Conservation (phyloP, 2,113 vertebrate species). For the Ranitomeya variabilis region DNA sequence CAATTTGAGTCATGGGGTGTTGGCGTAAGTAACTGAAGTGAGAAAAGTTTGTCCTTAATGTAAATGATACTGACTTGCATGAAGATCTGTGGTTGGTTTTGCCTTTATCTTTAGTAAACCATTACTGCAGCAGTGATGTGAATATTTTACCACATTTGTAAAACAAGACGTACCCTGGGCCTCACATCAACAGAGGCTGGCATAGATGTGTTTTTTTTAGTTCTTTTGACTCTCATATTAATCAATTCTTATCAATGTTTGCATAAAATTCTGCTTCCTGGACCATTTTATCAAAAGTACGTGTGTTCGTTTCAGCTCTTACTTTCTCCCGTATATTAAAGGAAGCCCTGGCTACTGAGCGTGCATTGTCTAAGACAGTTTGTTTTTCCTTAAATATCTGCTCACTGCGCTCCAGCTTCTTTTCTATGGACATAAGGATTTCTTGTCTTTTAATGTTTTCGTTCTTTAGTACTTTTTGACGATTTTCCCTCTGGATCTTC, state of each 20-base stretch:
- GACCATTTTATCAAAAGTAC: constrained; percentile 97
- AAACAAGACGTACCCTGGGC: not conserved
- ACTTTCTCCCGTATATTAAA: constrained; percentile 95
- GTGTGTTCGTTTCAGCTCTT: constrained; percentile 89
- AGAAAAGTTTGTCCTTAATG: no score
- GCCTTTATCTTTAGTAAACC: not conserved
- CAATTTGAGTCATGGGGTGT: not conserved
- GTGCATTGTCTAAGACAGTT: constrained; percentile 89
- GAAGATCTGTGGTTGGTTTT: not conserved
- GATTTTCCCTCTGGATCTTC: constrained; percentile 86
- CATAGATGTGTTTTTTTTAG: not conserved
- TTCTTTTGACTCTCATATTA: not conserved
- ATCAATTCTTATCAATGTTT: constrained; percentile 87
- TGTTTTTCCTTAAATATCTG: constrained; percentile 90
- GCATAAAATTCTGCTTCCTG: constrained; percentile 92
- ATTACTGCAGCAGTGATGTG: not conserved
- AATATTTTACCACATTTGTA: not conserved
- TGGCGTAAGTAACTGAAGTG: not conserved
- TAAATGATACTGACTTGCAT: not conserved
- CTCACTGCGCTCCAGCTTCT: constrained; percentile 94
- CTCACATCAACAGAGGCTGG: not conserved
- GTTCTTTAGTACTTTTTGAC: constrained; percentile 87
- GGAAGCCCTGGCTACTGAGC: constrained; percentile 90
- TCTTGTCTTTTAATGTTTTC: constrained; percentile 86
- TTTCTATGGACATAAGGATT: constrained; percentile 91